These are phyloP conservation scores for Papilio glaucus DNA, from an alignment of 1,140 invertebrate genomes.

Conservation along the genomic window DNA sequence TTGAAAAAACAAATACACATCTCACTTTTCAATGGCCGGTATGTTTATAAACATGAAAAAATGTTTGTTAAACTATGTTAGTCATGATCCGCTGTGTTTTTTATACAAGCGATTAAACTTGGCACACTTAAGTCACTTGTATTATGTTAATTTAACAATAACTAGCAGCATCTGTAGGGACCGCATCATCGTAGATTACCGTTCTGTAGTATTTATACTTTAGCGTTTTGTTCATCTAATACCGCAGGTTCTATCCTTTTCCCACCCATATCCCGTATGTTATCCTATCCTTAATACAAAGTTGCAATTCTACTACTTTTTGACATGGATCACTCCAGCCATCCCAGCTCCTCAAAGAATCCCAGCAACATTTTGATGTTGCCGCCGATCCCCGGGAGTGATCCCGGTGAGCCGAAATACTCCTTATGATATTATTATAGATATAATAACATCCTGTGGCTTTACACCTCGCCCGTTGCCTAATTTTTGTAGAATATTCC, in stretches of 20 bases:
- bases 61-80: constrained; percentile 59
- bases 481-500: too few species aligned
- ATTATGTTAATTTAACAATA: background rate
- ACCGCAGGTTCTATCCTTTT: background rate
- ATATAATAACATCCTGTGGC: too few species aligned
- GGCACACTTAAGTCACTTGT: constrained; percentile 6
- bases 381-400: too few species aligned
- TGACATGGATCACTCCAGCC: too few species aligned
- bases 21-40: constrained; percentile 50
- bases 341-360: too few species aligned
- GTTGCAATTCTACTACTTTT: too few species aligned
- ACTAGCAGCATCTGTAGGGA: background rate
- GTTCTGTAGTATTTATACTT: background rate
- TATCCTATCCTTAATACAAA: too few species aligned
- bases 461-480: too few species aligned
- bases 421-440: too few species aligned
- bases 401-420: too few species aligned
- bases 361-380: too few species aligned
- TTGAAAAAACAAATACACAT: constrained; percentile 58
- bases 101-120: constrained; percentile 28
- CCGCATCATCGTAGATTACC: background rate
- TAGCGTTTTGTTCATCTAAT: background rate
- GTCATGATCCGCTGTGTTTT: constrained; percentile 14
- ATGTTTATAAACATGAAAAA: constrained; percentile 59
- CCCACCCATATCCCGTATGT: too few species aligned